Percentiles rank a stretch among this genome's conserved stretches.
Evolutionary conservation across 2,888 invertebrate genomes (phyloP).

Genomic region (Apamea anceps): DNA sequence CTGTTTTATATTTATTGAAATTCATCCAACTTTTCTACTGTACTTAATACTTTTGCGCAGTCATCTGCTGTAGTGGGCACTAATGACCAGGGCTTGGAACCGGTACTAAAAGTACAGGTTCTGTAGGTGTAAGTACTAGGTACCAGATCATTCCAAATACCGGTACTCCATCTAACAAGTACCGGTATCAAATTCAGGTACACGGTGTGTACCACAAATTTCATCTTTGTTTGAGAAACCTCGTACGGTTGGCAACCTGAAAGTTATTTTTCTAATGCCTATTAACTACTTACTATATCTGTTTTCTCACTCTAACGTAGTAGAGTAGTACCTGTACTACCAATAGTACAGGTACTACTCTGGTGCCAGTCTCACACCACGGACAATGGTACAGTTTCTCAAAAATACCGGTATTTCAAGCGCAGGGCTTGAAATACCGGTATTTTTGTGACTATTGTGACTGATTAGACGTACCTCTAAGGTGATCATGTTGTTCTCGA

Average conservation of each 20-base stretch:
- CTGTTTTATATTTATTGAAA: too few relatives aligned
- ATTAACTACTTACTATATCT: background rate
- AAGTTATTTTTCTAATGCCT: too few relatives aligned
- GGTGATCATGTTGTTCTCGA: constrained; percentile 95
- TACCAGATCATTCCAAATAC: background rate
- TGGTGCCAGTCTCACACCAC: background rate
- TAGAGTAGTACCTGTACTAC: background rate
- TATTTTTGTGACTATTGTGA: too few relatives aligned
- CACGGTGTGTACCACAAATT: background rate
- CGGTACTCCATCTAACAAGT: background rate
- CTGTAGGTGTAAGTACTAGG: too few relatives aligned
- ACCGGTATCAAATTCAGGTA: background rate
- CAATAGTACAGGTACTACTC: background rate
- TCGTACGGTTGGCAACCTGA: background rate
- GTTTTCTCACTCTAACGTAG: background rate
- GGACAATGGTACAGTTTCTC: background rate
- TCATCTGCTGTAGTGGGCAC: too few relatives aligned
- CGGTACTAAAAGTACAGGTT: too few relatives aligned
- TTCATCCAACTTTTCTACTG: too few relatives aligned
- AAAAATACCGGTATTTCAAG: background rate
- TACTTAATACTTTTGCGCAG: too few relatives aligned
- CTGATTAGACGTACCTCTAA: constrained; percentile 92
- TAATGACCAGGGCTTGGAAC: too few relatives aligned
- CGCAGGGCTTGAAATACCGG: too few relatives aligned
- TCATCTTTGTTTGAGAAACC: background rate